Evolutionary conservation across 2,888 invertebrate genomes (phyloP).

Genomic region (Meganola albula): DNA sequence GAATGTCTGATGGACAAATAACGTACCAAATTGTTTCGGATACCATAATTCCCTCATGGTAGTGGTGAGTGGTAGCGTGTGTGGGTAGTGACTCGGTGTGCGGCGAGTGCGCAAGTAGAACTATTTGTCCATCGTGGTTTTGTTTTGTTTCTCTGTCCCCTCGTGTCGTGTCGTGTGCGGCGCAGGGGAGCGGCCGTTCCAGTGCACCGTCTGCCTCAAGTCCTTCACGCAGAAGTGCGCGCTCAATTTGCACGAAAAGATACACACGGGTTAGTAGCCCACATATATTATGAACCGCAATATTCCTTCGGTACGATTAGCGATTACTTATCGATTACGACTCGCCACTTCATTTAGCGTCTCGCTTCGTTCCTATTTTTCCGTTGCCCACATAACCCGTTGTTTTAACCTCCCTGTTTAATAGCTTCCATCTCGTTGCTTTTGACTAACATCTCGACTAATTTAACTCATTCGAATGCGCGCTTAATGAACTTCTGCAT

Average conservation of each 20-base stretch:
- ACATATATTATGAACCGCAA: constrained; percentile 67
- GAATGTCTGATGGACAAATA: constrained; percentile 76
- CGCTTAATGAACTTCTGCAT: constrained; percentile 70
- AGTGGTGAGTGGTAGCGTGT: too few relatives aligned
- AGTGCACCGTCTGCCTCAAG: constrained; percentile 80
- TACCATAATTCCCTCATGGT: constrained; percentile 66
- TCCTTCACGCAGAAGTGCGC: constrained; percentile 81
- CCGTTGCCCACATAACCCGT: constrained; percentile 74
- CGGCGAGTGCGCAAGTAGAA: constrained; percentile 37
- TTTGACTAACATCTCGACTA: constrained; percentile 67
- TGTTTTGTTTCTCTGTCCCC: constrained; percentile 77
- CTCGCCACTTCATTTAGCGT: constrained; percentile 65
- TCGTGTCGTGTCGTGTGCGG: constrained; percentile 58
- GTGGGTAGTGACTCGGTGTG: constrained; percentile 26
- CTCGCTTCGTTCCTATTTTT: constrained; percentile 70
- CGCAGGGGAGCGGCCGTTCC: constrained; percentile 79
- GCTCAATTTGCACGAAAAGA: constrained; percentile 80
- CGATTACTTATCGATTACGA: constrained; percentile 50
- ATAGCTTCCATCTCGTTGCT: constrained; percentile 71
- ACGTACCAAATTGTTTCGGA: constrained; percentile 26
- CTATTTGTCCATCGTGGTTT: constrained; percentile 78
- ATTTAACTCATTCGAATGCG: constrained; percentile 54
- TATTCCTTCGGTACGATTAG: constrained; percentile 59
- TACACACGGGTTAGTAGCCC: constrained; percentile 80
- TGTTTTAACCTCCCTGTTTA: constrained; percentile 56